phyloP scores from a whole-genome alignment of 2,888 invertebrate species.

The Dendrolimus houi region DNA sequence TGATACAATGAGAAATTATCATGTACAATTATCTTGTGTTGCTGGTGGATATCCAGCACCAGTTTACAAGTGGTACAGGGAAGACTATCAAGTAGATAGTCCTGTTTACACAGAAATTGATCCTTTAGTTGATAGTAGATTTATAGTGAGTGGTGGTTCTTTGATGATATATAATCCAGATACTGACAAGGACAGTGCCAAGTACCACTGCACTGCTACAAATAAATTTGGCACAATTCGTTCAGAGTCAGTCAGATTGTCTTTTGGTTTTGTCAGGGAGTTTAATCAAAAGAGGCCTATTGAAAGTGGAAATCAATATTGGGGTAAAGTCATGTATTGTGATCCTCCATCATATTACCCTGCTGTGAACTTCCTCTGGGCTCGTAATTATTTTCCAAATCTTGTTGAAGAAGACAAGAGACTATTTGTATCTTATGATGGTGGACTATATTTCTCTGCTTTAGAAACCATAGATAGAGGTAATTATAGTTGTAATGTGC shows the following conservation, averaged over 20 bases:
- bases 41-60: conserved; percentile 94
- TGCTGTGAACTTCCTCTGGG: conserved; percentile 93
- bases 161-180: conserved; percentile 92
- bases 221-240: conserved; percentile 92
- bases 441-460: conserved; percentile 95
- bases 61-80: conserved; percentile 92
- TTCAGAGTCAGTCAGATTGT: conserved; percentile 90
- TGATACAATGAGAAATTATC: conserved; percentile 86
- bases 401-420: conserved; percentile 95
- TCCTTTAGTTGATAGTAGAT: conserved; percentile 83
- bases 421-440: conserved; percentile 95
- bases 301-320: conserved; percentile 92
- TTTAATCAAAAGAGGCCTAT: conserved; percentile 91
- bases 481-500: conserved; percentile 94
- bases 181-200: conserved; percentile 87
- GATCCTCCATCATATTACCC: conserved; percentile 96
- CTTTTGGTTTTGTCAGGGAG: conserved; percentile 93
- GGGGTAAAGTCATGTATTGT: conserved; percentile 95
- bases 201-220: conserved; percentile 94
- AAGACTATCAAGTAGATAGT: conserved; percentile 88
- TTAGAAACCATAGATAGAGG: conserved; percentile 93
- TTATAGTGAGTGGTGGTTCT: conserved; percentile 93
- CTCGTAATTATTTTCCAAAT: conserved; percentile 91
- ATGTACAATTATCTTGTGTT: conserved; percentile 86
- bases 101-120: conserved; percentile 84